A percentile compares a stretch with the other conserved stretches of the same genome.
Conservation (phyloP, 2,113 vertebrate species). For the Hippocampus comes region DNA sequence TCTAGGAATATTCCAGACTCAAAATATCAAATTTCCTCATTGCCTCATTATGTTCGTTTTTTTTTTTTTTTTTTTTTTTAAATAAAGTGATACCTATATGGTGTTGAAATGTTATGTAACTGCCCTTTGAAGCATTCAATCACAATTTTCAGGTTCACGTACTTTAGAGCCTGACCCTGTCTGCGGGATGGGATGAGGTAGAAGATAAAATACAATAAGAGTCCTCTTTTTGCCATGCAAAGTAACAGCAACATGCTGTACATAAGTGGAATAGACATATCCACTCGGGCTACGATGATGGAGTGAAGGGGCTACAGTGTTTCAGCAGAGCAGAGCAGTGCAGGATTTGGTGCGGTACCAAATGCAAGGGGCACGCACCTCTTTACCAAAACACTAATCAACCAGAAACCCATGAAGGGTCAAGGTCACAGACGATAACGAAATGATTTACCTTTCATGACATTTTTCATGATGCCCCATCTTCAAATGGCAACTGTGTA, state of each 20-base stretch:
- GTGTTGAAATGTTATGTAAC: slow-evolving; percentile 47
- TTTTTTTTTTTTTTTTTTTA: slow-evolving; percentile 33
- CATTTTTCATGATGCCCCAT: no score
- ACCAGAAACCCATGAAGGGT: no score
- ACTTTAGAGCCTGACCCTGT: neutral
- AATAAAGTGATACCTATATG: slow-evolving; percentile 14
- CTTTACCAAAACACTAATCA: no score
- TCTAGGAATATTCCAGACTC: slow-evolving; percentile 28
- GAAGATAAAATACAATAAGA: neutral
- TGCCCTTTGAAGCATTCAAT: slow-evolving; percentile 21
- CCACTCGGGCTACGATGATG: no score
- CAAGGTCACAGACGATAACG: no score
- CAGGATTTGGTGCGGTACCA: no score
- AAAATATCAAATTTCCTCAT: slow-evolving; percentile 28
- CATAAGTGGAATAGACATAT: no score
- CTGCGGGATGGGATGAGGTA: neutral
- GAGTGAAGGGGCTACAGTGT: no score
- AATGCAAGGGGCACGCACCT: no score
- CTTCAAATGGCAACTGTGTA: no score
- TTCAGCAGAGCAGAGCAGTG: no score
- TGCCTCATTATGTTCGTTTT: slow-evolving; percentile 16
- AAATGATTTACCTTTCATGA: no score
- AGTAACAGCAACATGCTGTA: neutral
- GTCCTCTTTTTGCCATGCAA: neutral
- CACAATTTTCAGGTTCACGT: neutral